A percentile compares a stretch with the other conserved stretches of the same genome.
Conservation (phyloP, 2,888 invertebrate species). For the Lasioglossum vierecki region DNA sequence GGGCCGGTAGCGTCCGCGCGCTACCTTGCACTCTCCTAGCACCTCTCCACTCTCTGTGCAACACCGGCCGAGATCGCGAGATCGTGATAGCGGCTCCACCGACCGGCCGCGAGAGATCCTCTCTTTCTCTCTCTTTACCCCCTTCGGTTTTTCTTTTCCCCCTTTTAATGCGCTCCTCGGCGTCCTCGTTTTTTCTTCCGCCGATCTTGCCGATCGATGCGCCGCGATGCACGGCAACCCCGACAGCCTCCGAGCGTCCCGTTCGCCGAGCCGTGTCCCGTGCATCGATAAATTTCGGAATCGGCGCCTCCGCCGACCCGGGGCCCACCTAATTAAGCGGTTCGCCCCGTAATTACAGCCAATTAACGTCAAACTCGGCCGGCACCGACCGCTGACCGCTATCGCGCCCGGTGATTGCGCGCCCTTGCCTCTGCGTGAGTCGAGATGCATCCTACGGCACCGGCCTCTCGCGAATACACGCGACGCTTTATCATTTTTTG, state of each 20-base stretch:
- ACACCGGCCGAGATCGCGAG: conserved; percentile 75
- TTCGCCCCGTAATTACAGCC: conserved; percentile 80
- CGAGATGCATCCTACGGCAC: not conserved
- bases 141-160: conserved; percentile 39
- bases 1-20: conserved; percentile 64
- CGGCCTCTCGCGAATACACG: conserved; percentile 39
- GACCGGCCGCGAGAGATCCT: conserved; percentile 61
- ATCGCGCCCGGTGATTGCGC: conserved; percentile 65
- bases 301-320: conserved; percentile 71
- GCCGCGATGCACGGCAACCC: conserved; percentile 55
- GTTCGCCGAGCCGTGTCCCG: conserved; percentile 17
- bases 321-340: conserved; percentile 79
- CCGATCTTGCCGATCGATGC: conserved; percentile 28
- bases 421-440: conserved; percentile 34
- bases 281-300: conserved; percentile 80
- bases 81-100: conserved; percentile 75
- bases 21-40: conserved; percentile 67
- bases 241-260: conserved; percentile 15
- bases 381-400: conserved; percentile 53
- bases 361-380: conserved; percentile 79
- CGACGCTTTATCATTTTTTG: conserved; percentile 55
- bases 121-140: conserved; percentile 22
- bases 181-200: conserved; percentile 31
- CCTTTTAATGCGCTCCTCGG: conserved; percentile 24
- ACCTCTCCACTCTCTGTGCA: conserved; percentile 60